phyloP scores from a whole-genome alignment of 1,140 invertebrate genomes.

The Pseudoatta argentina region DNA sequence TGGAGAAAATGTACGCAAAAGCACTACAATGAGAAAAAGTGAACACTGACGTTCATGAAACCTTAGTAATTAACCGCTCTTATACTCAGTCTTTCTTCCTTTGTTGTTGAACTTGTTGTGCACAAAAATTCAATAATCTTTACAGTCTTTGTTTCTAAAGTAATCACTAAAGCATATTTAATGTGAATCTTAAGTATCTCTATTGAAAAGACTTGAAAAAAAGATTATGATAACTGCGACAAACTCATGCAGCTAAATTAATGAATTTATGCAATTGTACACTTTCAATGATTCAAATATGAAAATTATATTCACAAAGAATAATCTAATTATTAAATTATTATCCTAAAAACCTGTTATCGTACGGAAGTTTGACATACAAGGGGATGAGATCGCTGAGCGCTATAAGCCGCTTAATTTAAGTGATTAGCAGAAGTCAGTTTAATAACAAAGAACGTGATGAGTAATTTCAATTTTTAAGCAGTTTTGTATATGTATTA shows the following conservation, averaged over 20 bases:
- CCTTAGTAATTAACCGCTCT: conserved; percentile 70
- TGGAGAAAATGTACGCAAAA: conserved; percentile 31
- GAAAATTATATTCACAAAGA: background rate
- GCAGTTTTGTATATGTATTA: no score
- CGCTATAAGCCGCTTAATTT: no score
- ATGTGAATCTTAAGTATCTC: background rate
- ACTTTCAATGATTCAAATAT: background rate
- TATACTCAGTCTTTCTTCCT: conserved; percentile 27
- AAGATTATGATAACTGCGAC: background rate
- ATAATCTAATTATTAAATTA: no score
- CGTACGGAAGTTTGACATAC: no score
- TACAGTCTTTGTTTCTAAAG: background rate
- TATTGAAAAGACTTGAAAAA: background rate
- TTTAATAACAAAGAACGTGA: no score
- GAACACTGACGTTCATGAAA: conserved; percentile 25
- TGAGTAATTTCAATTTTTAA: no score
- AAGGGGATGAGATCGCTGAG: no score
- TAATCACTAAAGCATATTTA: background rate
- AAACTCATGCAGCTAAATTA: background rate
- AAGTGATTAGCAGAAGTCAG: no score
- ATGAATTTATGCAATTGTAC: background rate
- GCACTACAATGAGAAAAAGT: background rate
- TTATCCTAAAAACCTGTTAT: no score
- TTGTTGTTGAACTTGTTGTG: background rate
- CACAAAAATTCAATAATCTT: conserved; percentile 17